Percentiles rank a stretch among this genome's conserved stretches.
These are phyloP conservation scores for Papilio machaon DNA, from an alignment of 1,140 invertebrate genomes.

Conservation along the genomic window DNA sequence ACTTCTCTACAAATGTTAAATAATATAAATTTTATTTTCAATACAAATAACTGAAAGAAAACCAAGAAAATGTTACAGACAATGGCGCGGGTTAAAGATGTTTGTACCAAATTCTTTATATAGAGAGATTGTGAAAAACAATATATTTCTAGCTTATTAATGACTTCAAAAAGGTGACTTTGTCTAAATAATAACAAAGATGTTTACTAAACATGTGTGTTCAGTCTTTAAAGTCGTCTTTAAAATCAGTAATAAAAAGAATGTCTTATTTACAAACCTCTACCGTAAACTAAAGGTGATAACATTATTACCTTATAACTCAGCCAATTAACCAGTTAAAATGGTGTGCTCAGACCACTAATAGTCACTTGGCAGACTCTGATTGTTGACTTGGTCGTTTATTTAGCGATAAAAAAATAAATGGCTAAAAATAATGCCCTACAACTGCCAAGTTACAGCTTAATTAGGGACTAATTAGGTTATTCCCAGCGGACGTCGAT, in stretches of 20 bases:
- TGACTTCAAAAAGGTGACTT: too few relatives aligned
- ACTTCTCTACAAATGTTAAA: neutral
- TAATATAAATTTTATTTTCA: neutral
- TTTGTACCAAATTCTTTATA: too few relatives aligned
- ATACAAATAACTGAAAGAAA: neutral
- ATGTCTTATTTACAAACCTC: neutral
- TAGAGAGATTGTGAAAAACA: too few relatives aligned
- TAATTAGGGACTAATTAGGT: constrained; percentile 22
- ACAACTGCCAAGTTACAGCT: constrained; percentile 20
- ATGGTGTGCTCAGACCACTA: constrained; percentile 4
- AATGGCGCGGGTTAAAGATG: too few relatives aligned
- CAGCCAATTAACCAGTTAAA: constrained; percentile 11
- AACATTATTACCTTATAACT: constrained; percentile 17
- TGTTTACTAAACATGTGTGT: neutral
- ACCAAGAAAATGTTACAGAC: neutral
- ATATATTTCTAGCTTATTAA: too few relatives aligned
- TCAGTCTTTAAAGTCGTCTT: neutral
- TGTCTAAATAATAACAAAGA: too few relatives aligned
- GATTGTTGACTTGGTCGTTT: constrained; percentile 14
- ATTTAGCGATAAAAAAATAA: constrained; percentile 20
- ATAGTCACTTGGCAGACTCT: neutral
- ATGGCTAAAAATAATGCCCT: neutral
- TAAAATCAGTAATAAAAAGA: neutral
- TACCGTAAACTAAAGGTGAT: constrained; percentile 1
- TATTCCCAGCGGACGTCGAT: constrained; percentile 12